Conservation (phyloP, 1,140 invertebrate genomes). For the Rhopalosiphum maidis region DNA sequence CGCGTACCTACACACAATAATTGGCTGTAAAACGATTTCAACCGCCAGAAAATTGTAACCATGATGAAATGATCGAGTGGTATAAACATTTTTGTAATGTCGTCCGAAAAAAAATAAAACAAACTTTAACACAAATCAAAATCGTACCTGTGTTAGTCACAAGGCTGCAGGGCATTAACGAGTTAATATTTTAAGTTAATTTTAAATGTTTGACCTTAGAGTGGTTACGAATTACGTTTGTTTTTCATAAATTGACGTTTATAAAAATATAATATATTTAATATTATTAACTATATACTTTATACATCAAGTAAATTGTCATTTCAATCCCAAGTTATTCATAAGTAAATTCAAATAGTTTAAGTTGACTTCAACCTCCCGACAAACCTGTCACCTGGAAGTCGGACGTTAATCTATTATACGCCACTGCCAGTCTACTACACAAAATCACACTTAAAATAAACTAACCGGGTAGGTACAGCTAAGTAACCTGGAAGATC, state of each 20-base stretch:
- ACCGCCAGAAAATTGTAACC: background rate
- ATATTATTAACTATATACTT: background rate
- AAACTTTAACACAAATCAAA: slow-evolving; percentile 6
- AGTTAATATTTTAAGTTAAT: slow-evolving; percentile 14
- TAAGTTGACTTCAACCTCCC: background rate
- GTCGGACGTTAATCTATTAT: background rate
- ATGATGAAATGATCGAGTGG: background rate
- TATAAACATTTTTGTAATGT: slow-evolving; percentile 6
- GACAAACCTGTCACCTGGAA: background rate
- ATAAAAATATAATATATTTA: background rate
- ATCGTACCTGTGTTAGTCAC: background rate
- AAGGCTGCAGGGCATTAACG: background rate
- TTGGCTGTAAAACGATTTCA: slow-evolving; percentile 9
- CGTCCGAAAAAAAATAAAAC: background rate
- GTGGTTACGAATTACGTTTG: background rate
- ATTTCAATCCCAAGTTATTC: background rate
- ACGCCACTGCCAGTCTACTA: background rate
- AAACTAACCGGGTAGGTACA: background rate
- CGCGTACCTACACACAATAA: background rate
- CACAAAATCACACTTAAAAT: background rate
- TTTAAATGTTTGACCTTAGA: background rate
- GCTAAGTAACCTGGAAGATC: background rate
- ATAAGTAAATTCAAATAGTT: background rate
- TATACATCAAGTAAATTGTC: background rate
- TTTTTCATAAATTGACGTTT: background rate